Percentiles rank a stretch among this genome's conserved stretches.
Evolutionary conservation across 92 coral and sea anemone genomes (phyloP).

Genomic region (Epizoanthus illoricatus): DNA sequence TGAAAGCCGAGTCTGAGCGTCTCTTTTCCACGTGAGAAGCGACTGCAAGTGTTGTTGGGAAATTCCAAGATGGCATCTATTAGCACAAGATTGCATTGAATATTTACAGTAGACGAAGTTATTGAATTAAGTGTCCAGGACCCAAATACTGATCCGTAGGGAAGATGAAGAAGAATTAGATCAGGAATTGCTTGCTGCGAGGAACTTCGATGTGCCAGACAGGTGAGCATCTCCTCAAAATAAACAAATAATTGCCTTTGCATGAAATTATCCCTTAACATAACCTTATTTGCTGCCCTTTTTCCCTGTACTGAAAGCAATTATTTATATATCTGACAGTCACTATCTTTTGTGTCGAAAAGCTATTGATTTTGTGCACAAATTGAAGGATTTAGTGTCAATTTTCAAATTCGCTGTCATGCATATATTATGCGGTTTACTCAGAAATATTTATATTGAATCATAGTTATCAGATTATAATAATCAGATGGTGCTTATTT

Average conservation of each 20-base stretch:
- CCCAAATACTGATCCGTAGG: slow-evolving; percentile 10
- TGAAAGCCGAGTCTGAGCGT: background rate
- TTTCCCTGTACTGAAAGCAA: background rate
- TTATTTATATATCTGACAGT: background rate
- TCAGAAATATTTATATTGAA: slow-evolving; percentile 16
- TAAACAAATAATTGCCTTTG: background rate
- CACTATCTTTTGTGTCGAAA: slow-evolving; percentile 8
- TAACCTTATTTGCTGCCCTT: slow-evolving; percentile 1
- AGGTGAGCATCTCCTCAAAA: slow-evolving; percentile 11
- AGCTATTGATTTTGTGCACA: slow-evolving; percentile 12
- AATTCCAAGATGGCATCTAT: slow-evolving; percentile 7
- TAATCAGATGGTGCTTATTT: background rate
- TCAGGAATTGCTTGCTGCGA: background rate
- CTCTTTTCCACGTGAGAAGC: background rate
- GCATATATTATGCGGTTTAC: background rate
- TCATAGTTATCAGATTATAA: slow-evolving; percentile 18
- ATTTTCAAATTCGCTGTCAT: background rate
- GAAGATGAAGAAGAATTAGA: background rate
- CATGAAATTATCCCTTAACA: background rate
- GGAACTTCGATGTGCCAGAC: slow-evolving; percentile 1
- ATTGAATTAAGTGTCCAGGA: background rate
- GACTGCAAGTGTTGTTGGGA: background rate
- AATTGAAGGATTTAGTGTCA: background rate
- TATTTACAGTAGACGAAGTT: background rate
- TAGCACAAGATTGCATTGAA: background rate